A percentile compares a stretch with the other conserved stretches of the same genome.
These are phyloP conservation scores for Chydorus sphaericus DNA, from an alignment of 2,888 invertebrate genomes.

Conservation along the genomic window DNA sequence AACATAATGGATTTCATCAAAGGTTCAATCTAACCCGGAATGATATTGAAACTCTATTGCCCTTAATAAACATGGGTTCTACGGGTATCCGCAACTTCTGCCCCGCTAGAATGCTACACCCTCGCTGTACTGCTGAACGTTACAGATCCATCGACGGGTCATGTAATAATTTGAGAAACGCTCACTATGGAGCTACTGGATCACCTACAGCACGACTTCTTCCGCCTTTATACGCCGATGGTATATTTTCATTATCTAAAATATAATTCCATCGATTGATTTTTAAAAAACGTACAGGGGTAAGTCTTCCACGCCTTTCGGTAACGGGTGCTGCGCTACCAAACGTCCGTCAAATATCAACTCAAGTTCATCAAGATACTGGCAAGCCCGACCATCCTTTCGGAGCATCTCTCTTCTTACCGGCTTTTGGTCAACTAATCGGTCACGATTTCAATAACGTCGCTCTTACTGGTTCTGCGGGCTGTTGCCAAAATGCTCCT, in stretches of 20 bases:
- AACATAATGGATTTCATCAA: too few relatives aligned
- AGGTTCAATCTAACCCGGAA: constrained; percentile 22
- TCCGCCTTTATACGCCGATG: constrained; percentile 25
- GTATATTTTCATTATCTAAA: too few relatives aligned
- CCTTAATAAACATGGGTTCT: constrained; percentile 23
- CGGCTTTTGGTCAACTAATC: constrained; percentile 90
- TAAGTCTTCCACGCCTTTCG: constrained; percentile 66
- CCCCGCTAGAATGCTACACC: constrained; percentile 22
- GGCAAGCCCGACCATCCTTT: constrained; percentile 88
- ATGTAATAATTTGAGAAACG: constrained; percentile 25
- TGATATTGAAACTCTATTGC: constrained; percentile 23
- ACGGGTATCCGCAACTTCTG: constrained; percentile 24
- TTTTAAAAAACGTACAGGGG: too few relatives aligned
- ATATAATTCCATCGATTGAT: too few relatives aligned
- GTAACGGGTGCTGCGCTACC: constrained; percentile 61
- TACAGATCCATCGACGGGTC: constrained; percentile 22
- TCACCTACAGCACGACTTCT: constrained; percentile 24
- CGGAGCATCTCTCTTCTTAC: constrained; percentile 81
- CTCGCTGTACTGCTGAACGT: constrained; percentile 19
- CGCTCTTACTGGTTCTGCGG: constrained; percentile 50
- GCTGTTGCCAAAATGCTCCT: constrained; percentile 32
- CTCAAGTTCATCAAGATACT: constrained; percentile 83
- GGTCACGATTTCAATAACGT: constrained; percentile 92
- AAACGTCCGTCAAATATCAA: constrained; percentile 66
- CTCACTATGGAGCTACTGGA: constrained; percentile 24